Conservation (phyloP, 2,888 invertebrate species). For the Caenorhabditis sp. region DNA sequence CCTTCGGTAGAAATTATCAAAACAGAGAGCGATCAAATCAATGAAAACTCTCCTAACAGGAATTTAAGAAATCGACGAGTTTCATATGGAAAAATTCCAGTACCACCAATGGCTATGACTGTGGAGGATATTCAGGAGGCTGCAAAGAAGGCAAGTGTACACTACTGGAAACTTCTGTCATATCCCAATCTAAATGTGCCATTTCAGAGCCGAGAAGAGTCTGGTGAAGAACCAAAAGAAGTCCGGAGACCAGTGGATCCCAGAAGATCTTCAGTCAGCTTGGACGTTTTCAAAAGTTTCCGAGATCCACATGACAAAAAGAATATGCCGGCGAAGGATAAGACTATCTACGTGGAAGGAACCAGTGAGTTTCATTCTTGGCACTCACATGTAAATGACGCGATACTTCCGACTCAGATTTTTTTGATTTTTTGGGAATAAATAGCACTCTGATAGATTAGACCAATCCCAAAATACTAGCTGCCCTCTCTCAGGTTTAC, state of each 20-base stretch:
- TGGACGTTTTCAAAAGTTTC: slow-evolving; percentile 58
- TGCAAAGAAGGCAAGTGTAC: slow-evolving; percentile 13
- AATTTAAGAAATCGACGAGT: slow-evolving; percentile 41
- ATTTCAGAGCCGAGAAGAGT: slow-evolving; percentile 41
- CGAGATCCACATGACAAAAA: slow-evolving; percentile 54
- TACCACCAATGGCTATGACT: slow-evolving; percentile 50
- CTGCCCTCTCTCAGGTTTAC: no score
- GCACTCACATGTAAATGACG: no score
- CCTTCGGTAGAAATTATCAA: neutral
- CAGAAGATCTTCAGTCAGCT: slow-evolving; percentile 42
- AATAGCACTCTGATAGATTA: no score
- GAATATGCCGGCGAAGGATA: slow-evolving; percentile 30
- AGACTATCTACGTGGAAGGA: slow-evolving; percentile 52
- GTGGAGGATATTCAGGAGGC: slow-evolving; percentile 51
- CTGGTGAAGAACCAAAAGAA: neutral
- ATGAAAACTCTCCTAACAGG: neutral
- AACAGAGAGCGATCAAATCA: slow-evolving; percentile 1
- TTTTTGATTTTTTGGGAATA: no score
- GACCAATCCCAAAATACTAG: no score
- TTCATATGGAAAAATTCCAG: slow-evolving; percentile 59
- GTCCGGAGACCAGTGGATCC: slow-evolving; percentile 42
- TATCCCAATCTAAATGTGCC: neutral
- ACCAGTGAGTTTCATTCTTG: slow-evolving; percentile 13
- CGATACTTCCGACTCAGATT: no score
- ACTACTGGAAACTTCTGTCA: no score